These are phyloP conservation scores for Drosophila cracens DNA, from an alignment of 2,888 invertebrate species.

Conservation along the genomic window DNA sequence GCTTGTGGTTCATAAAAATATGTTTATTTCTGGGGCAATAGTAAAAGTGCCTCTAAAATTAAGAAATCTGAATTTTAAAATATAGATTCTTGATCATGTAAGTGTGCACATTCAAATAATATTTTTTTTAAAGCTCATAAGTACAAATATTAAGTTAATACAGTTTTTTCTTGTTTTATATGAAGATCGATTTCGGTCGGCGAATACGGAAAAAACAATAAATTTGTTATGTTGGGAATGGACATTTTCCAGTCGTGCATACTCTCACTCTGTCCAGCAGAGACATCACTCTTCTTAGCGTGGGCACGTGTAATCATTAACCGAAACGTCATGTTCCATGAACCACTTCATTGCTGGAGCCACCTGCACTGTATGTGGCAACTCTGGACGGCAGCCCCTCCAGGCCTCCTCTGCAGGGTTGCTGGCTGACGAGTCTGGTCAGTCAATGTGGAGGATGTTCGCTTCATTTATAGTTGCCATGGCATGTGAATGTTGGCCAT, in stretches of 20 bases:
- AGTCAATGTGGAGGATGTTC: slow-evolving; percentile 31
- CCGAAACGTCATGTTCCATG: slow-evolving; percentile 55
- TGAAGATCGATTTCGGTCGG: neutral
- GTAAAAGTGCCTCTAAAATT: neutral
- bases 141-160: neutral
- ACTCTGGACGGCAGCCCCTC: neutral
- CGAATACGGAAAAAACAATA: neutral
- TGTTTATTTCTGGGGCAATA: neutral
- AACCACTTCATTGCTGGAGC: slow-evolving; percentile 60
- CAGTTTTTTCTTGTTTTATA: neutral
- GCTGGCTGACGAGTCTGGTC: slow-evolving; percentile 29
- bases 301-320: slow-evolving; percentile 72
- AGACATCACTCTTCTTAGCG: slow-evolving; percentile 11
- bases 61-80: neutral
- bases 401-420: neutral
- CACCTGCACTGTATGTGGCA: slow-evolving; percentile 12
- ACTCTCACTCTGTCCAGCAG: neutral
- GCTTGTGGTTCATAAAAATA: neutral
- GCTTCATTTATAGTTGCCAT: slow-evolving; percentile 60
- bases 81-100: neutral
- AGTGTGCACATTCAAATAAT: neutral
- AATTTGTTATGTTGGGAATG: neutral
- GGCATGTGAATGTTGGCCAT: slow-evolving; percentile 39
- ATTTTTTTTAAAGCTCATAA: too few relatives aligned
- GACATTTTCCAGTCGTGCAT: neutral